phyloP scores from a whole-genome alignment of 2,888 invertebrate species.

The Drosophila setosimentum region DNA sequence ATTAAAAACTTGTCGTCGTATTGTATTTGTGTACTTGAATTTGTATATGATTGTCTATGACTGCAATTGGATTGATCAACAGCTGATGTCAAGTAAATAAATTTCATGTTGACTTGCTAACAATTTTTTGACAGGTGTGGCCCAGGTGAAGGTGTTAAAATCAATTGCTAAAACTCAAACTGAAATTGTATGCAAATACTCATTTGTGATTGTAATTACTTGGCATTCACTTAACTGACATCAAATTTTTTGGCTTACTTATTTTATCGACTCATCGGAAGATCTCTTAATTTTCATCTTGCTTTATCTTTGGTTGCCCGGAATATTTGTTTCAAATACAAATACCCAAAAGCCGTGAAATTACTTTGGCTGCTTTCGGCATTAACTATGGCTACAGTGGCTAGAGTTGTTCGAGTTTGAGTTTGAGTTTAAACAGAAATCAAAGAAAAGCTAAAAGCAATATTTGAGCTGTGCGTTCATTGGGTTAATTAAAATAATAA shows the following conservation, averaged over 20 bases:
- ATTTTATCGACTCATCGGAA: background rate
- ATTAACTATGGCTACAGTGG: background rate
- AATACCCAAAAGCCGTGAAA: conserved; percentile 25
- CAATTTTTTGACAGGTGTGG: conserved; percentile 5
- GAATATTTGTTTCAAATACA: conserved; percentile 33
- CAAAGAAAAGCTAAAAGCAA: conserved; percentile 21
- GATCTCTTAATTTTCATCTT: background rate
- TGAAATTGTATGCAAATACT: conserved; percentile 14
- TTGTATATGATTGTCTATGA: conserved; percentile 15
- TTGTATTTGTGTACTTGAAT: conserved; percentile 9
- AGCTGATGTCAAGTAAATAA: conserved; percentile 33
- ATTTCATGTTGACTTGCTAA: conserved; percentile 14
- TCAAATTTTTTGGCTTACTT: background rate
- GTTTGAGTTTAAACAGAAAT: conserved; percentile 27
- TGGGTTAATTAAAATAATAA: conserved; percentile 78
- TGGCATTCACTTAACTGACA: background rate
- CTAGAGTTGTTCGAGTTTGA: background rate
- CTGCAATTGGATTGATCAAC: conserved; percentile 21
- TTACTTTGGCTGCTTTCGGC: conserved; percentile 17
- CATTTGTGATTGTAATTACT: conserved; percentile 7
- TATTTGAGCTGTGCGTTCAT: conserved; percentile 47
- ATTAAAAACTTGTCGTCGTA: conserved; percentile 18
- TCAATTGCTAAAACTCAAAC: conserved; percentile 1
- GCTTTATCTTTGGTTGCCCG: background rate
- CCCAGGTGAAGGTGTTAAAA: conserved; percentile 34